These are phyloP conservation scores for Drosophila cognata DNA, from an alignment of 2,888 invertebrate genomes.

Conservation along the genomic window DNA sequence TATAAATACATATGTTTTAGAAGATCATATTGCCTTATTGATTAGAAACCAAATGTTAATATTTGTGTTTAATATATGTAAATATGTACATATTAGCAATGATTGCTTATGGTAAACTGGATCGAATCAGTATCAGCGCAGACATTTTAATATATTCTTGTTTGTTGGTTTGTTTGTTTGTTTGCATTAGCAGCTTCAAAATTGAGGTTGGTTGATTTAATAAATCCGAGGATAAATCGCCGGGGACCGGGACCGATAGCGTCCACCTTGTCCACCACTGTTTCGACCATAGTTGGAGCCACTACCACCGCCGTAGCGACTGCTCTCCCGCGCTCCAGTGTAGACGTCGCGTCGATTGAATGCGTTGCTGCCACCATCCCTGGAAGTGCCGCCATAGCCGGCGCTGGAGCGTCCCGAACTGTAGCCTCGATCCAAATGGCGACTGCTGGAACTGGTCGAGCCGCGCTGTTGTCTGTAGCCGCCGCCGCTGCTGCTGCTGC, in stretches of 20 bases:
- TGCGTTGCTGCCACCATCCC: constrained; percentile 83
- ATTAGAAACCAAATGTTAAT: constrained; percentile 40
- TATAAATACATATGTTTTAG: constrained; percentile 45
- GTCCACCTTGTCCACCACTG: constrained; percentile 83
- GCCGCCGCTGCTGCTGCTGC: constrained; percentile 81
- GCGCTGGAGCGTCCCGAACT: constrained; percentile 83
- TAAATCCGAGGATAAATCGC: constrained; percentile 79
- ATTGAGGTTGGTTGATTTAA: constrained; percentile 32
- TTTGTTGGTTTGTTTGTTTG: constrained; percentile 21
- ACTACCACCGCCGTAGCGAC: constrained; percentile 83
- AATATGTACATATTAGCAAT: constrained; percentile 57
- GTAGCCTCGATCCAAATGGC: constrained; percentile 76
- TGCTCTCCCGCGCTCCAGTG: constrained; percentile 73
- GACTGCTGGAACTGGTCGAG: constrained; percentile 80
- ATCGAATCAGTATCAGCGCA: constrained; percentile 41
- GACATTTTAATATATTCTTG: constrained; percentile 27
- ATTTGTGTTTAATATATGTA: constrained; percentile 42
- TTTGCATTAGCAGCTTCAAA: constrained; percentile 36
- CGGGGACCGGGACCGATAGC: constrained; percentile 84
- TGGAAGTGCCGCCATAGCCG: constrained; percentile 63
- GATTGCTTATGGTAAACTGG: constrained; percentile 47
- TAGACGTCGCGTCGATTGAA: constrained; percentile 81
- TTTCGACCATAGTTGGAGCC: constrained; percentile 85
- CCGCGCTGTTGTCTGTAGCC: constrained; percentile 86
- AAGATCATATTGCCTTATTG: constrained; percentile 48